These are phyloP conservation scores for Anseranas semipalmata DNA, from an alignment of 2,113 vertebrate species.

Conservation along the genomic window DNA sequence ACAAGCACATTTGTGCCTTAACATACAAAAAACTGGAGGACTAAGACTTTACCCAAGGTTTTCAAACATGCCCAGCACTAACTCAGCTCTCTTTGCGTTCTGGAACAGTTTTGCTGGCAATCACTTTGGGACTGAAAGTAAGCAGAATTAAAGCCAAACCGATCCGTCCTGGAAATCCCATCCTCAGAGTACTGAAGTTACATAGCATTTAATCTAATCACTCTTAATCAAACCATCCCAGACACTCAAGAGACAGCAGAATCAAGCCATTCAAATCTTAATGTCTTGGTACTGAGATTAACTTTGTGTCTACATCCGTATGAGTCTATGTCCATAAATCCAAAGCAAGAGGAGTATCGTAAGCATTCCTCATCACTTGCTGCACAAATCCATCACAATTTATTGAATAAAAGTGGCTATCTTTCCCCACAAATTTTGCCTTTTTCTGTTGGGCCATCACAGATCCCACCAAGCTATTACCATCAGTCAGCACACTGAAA, in stretches of 20 bases:
- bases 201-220: fast-evolving
- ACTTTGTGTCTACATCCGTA: neutral
- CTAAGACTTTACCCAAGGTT: neutral
- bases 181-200: neutral
- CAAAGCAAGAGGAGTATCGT: neutral
- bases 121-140: neutral
- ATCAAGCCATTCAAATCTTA: neutral
- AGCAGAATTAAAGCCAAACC: neutral
- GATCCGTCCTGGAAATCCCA: neutral
- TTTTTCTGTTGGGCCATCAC: neutral
- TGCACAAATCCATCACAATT: neutral
- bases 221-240: neutral
- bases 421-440: neutral
- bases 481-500: neutral
- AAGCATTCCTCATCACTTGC: neutral
- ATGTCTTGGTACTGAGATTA: neutral
- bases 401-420: neutral
- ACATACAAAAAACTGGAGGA: neutral
- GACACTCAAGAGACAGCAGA: neutral
- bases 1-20: neutral
- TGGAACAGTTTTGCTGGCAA: neutral
- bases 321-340: neutral
- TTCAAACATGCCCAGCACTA: neutral
- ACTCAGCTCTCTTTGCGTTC: neutral
- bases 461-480: neutral